These are phyloP conservation scores for Anoura caudifer DNA, from an alignment of 2,113 vertebrate genomes.

Conservation along the genomic window DNA sequence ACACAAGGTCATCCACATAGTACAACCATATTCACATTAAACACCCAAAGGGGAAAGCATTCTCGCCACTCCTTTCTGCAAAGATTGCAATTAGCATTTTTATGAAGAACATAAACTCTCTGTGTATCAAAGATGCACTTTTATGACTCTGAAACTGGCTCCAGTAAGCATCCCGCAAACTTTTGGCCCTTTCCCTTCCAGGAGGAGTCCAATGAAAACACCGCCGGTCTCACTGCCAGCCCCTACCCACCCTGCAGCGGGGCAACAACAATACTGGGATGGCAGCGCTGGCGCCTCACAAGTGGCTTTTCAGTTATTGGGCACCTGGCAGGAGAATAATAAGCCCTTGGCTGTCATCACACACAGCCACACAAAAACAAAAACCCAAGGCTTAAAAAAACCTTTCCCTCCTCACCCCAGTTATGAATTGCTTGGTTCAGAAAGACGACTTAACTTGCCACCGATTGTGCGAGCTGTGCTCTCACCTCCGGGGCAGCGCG, in stretches of 20 bases:
- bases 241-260: conserved; percentile 16
- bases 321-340: conserved; percentile 60
- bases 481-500: not conserved
- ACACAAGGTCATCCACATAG: conserved; percentile 57
- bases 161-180: conserved; percentile 60
- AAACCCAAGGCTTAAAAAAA: not conserved
- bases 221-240: conserved; percentile 60
- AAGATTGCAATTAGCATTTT: conserved; percentile 77
- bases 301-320: conserved; percentile 58
- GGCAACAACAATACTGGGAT: conserved; percentile 58
- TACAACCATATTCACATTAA: conserved; percentile 31
- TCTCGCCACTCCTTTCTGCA: conserved; percentile 64
- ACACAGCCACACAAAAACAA: conserved; percentile 24
- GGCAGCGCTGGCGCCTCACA: conserved; percentile 5
- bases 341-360: conserved; percentile 40
- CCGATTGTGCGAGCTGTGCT: not conserved
- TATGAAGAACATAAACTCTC: conserved; percentile 76
- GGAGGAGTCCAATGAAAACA: conserved; percentile 71
- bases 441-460: conserved; percentile 13
- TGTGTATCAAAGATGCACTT: conserved; percentile 76
- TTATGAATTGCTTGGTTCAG: conserved; percentile 30
- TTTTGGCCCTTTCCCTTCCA: conserved; percentile 57
- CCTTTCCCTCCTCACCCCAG: not conserved
- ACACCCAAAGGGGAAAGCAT: conserved; percentile 41
- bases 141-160: conserved; percentile 77